These are phyloP conservation scores for Heliothis peltigera DNA, from an alignment of 2,888 invertebrate species.

Conservation along the genomic window DNA sequence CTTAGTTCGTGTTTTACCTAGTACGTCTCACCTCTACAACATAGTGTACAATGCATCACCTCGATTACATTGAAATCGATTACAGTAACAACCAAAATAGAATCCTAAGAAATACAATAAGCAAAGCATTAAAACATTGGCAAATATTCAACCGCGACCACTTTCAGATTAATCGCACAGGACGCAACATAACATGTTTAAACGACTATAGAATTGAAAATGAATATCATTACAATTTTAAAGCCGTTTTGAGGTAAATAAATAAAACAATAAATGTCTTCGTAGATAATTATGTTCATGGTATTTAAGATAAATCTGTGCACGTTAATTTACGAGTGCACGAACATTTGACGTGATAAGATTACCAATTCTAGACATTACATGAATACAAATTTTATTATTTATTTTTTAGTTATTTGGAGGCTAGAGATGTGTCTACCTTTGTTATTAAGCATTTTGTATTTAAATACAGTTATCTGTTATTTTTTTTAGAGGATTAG, in stretches of 20 bases:
- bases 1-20: too few relatives aligned
- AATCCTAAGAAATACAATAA: conserved; percentile 7
- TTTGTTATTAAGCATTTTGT: conserved; percentile 20
- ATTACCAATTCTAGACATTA: conserved; percentile 1
- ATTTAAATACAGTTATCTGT: conserved; percentile 9
- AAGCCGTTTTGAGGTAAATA: conserved; percentile 9
- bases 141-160: conserved; percentile 26
- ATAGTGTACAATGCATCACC: neutral
- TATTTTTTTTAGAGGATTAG: conserved; percentile 4
- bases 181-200: conserved; percentile 7
- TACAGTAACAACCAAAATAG: conserved; percentile 8
- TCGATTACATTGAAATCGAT: neutral
- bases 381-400: conserved; percentile 23
- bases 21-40: too few relatives aligned
- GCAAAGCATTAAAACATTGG: conserved; percentile 34
- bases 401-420: conserved; percentile 1
- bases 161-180: conserved; percentile 9
- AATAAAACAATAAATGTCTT: conserved; percentile 18
- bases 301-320: conserved; percentile 1
- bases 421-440: conserved; percentile 9
- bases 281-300: neutral
- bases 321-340: conserved; percentile 9
- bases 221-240: neutral
- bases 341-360: conserved; percentile 30
- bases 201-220: conserved; percentile 36